A percentile compares a stretch with the other conserved stretches of the same genome.
Evolutionary conservation across 1,140 invertebrate genomes (phyloP).

Genomic region (Cardiocondyla obscurior): DNA sequence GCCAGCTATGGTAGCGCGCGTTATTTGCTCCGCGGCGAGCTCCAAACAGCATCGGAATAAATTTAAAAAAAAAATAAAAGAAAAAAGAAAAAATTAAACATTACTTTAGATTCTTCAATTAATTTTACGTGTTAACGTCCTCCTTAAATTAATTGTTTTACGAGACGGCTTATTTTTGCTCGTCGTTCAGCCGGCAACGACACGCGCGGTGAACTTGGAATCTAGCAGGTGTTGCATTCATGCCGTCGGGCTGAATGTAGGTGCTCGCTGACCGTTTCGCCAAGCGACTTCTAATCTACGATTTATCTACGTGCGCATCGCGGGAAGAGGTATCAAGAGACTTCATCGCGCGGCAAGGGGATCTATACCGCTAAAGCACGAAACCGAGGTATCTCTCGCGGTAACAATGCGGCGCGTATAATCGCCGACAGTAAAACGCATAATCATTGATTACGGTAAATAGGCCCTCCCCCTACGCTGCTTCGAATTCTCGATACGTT

Average conservation of each 20-base stretch:
- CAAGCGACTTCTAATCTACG: conserved; percentile 11
- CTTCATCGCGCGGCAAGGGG: conserved; percentile 20
- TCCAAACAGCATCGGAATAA: no score
- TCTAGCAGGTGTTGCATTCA: conserved; percentile 22
- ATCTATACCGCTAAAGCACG: conserved; percentile 4
- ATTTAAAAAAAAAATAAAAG: no score
- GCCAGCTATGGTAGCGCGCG: neutral
- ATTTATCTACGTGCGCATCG: conserved; percentile 20
- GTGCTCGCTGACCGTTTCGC: conserved; percentile 30
- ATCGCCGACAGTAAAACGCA: conserved; percentile 39
- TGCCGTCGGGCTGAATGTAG: conserved; percentile 8
- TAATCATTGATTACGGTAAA: conserved; percentile 63
- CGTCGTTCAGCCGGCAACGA: conserved; percentile 2
- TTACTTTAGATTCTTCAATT: no score
- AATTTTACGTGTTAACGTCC: no score
- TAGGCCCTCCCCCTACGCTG: conserved; percentile 65
- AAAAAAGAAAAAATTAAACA: no score
- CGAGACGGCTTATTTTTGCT: neutral
- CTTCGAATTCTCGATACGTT: conserved; percentile 64
- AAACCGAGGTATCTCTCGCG: conserved; percentile 1
- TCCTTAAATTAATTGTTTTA: neutral
- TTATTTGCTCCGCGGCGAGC: neutral
- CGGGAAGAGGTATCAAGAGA: conserved; percentile 20
- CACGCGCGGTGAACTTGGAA: conserved; percentile 6
- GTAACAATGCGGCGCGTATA: conserved; percentile 45